These are phyloP conservation scores for Drosophila pseudoananassae DNA, from an alignment of 1,140 invertebrate genomes.

Conservation along the genomic window DNA sequence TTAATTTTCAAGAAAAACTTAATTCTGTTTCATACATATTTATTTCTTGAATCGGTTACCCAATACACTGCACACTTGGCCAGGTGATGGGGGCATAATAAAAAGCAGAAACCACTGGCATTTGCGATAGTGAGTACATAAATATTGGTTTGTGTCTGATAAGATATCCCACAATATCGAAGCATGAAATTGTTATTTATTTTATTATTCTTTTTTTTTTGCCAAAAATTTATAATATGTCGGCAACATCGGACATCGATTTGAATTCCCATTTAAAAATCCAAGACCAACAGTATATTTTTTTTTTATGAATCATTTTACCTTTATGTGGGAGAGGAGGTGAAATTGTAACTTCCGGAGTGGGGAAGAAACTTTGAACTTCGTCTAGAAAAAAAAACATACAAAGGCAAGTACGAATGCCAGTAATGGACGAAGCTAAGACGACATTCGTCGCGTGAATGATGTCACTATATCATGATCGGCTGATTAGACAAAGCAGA, in stretches of 20 bases:
- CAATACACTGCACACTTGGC: conserved; percentile 7
- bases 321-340: neutral
- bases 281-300: neutral
- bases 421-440: conserved; percentile 18
- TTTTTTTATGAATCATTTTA: conserved; percentile 16
- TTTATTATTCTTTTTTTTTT: neutral
- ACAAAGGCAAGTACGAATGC: conserved; percentile 5
- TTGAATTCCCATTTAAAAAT: neutral
- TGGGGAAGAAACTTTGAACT: conserved; percentile 34
- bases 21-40: neutral
- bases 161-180: conserved; percentile 18
- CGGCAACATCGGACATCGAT: neutral
- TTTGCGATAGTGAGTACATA: conserved; percentile 24
- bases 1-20: no score
- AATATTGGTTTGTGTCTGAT: conserved; percentile 26
- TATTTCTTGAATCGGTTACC: conserved; percentile 2
- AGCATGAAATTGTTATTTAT: neutral
- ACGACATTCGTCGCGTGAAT: conserved; percentile 31
- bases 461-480: conserved; percentile 1
- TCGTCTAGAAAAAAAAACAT: neutral
- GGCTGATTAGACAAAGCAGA: conserved; percentile 12
- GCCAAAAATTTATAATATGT: conserved; percentile 14
- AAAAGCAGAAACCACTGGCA: conserved; percentile 11
- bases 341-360: conserved; percentile 8
- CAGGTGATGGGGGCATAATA: neutral